These are phyloP conservation scores for Ctenochaetus hawaiiensis DNA, from an alignment of 2,797 vertebrate species.

Conservation along the genomic window DNA sequence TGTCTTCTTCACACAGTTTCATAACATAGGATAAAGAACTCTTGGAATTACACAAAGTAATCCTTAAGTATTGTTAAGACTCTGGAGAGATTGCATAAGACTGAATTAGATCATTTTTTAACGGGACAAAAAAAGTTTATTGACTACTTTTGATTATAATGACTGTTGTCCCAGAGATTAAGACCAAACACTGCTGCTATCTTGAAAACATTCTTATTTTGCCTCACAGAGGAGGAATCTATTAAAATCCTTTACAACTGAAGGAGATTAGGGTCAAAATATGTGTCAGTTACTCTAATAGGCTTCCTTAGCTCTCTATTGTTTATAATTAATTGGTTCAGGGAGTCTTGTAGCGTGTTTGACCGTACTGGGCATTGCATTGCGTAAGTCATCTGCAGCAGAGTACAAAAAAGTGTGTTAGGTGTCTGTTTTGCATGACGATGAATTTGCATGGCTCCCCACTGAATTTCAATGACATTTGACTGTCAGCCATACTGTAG, in stretches of 20 bases:
- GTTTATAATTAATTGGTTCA: constrained; percentile 32
- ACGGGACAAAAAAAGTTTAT: neutral
- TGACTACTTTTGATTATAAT: neutral
- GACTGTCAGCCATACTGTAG: constrained; percentile 57
- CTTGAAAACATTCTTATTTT: constrained; percentile 18
- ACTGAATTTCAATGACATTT: constrained; percentile 80
- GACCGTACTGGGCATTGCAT: neutral
- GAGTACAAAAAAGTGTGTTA: constrained; percentile 25
- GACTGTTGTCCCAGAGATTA: neutral
- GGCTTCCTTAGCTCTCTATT: constrained; percentile 22
- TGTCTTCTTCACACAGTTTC: neutral
- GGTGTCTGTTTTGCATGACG: constrained; percentile 62
- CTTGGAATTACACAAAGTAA: constrained; percentile 10
- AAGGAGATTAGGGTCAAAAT: constrained; percentile 45
- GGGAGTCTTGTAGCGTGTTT: constrained; percentile 31
- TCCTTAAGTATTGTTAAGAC: constrained; percentile 6
- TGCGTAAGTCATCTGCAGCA: constrained; percentile 25
- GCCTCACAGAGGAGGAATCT: neutral
- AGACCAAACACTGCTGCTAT: neutral
- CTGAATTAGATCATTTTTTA: neutral
- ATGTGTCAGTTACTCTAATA: constrained; percentile 32
- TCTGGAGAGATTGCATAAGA: neutral
- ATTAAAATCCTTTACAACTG: constrained; percentile 20
- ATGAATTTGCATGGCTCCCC: constrained; percentile 77
- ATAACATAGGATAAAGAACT: no score